Conservation (phyloP, 2,888 invertebrate species). For the Teleogryllus oceanicus region DNA sequence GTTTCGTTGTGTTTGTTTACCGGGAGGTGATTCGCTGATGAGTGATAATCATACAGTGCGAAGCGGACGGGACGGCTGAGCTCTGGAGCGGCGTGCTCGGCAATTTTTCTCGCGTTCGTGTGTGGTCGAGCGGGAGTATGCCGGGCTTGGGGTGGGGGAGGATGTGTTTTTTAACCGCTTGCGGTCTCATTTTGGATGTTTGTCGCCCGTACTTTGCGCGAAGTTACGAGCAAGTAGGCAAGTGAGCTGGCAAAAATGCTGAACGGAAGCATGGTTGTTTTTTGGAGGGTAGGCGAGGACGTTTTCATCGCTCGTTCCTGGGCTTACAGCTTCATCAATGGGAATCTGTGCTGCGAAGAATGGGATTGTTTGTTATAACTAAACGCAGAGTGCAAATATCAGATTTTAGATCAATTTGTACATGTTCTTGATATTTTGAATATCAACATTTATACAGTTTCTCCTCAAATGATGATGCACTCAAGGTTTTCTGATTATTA, state of each 20-base stretch:
- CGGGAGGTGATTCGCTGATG: conserved; percentile 18
- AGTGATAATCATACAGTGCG: not conserved
- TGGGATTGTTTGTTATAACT: no score
- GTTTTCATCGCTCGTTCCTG: no score
- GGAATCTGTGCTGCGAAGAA: no score
- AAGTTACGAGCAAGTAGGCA: not conserved
- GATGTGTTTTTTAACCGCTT: conserved; percentile 1
- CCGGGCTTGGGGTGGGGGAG: not conserved
- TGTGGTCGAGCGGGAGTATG: not conserved
- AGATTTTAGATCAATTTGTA: no score
- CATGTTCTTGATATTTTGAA: no score
- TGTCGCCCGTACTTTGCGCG: not conserved
- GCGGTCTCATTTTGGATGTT: not conserved
- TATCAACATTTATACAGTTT: no score
- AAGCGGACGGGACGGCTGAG: not conserved
- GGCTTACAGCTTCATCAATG: no score
- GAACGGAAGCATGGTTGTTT: not conserved
- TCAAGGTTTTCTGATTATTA: no score
- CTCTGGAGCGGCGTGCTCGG: not conserved
- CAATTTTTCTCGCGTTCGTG: not conserved
- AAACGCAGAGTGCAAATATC: no score
- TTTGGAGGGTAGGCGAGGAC: not conserved
- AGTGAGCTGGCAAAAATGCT: not conserved
- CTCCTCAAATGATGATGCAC: no score
- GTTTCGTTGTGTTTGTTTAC: conserved; percentile 10